These are phyloP conservation scores for Elephantulus edwardii DNA, from an alignment of 2,113 vertebrate genomes.

Conservation along the genomic window DNA sequence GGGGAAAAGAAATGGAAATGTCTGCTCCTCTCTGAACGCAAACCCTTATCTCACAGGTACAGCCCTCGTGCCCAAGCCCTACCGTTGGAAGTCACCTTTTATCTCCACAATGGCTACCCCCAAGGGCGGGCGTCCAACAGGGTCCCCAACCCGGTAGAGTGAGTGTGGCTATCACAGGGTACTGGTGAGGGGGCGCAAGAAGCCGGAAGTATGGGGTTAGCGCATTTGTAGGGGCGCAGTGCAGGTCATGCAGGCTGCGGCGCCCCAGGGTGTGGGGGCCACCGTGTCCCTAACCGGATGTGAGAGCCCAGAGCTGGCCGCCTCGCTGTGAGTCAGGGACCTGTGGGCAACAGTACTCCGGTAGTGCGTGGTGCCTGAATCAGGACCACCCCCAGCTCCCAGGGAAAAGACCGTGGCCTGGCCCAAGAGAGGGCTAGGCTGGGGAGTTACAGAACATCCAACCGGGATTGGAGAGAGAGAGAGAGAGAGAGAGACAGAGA, in stretches of 20 bases:
- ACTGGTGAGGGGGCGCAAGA: not conserved
- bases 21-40: not conserved
- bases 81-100: not conserved
- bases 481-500: too few relatives aligned
- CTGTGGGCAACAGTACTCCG: not conserved
- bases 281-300: not conserved
- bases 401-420: not conserved
- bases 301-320: not conserved
- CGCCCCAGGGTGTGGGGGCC: not conserved
- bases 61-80: not conserved
- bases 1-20: not conserved
- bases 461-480: too few relatives aligned
- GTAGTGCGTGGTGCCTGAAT: not conserved
- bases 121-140: accelerated
- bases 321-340: not conserved
- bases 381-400: not conserved
- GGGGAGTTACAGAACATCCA: not conserved
- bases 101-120: not conserved
- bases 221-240: accelerated
- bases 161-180: too few relatives aligned
- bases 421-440: too few relatives aligned
- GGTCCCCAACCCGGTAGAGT: not conserved
- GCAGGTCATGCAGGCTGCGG: not conserved
- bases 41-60: not conserved
- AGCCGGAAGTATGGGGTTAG: not conserved